A percentile compares a stretch with the other conserved stretches of the same genome.
Evolutionary conservation across 2,113 vertebrate genomes (phyloP).

Genomic region (Tretioscincus oriximinensis): DNA sequence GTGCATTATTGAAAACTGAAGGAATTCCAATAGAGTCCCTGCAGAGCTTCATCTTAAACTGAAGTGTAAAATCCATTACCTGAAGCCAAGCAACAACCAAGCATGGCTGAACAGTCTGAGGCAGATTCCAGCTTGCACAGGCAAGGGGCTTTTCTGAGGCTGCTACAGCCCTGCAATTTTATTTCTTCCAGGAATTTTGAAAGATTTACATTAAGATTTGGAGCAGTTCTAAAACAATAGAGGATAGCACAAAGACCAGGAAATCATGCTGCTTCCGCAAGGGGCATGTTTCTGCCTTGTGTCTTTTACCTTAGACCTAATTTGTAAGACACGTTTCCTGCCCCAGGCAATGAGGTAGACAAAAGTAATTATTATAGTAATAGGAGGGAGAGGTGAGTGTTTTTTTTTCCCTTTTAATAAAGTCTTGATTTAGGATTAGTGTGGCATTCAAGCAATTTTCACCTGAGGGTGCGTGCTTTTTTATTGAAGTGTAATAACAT

Average conservation of each 20-base stretch:
- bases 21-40: conserved; percentile 6
- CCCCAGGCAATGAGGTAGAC: conserved; percentile 12
- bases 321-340: conserved; percentile 32
- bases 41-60: not conserved
- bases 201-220: not conserved
- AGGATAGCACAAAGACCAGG: not conserved
- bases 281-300: not conserved
- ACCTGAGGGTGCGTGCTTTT: not conserved
- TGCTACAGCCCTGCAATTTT: not conserved
- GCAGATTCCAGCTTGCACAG: not conserved
- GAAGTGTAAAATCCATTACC: not conserved
- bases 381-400: not conserved
- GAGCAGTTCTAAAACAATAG: not conserved
- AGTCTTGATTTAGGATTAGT: not conserved
- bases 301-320: conserved; percentile 44
- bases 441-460: not conserved
- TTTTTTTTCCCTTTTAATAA: not conserved
- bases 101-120: not conserved
- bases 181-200: not conserved
- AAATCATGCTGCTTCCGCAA: conserved; percentile 5
- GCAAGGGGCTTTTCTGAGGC: not conserved
- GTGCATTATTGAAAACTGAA: not conserved
- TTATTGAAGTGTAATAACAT: not conserved
- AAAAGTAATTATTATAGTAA: conserved; percentile 38
- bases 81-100: accelerated